A percentile compares a stretch with the other conserved stretches of the same genome.
These are phyloP conservation scores for Battus philenor DNA, from an alignment of 1,140 invertebrate species.

Conservation along the genomic window DNA sequence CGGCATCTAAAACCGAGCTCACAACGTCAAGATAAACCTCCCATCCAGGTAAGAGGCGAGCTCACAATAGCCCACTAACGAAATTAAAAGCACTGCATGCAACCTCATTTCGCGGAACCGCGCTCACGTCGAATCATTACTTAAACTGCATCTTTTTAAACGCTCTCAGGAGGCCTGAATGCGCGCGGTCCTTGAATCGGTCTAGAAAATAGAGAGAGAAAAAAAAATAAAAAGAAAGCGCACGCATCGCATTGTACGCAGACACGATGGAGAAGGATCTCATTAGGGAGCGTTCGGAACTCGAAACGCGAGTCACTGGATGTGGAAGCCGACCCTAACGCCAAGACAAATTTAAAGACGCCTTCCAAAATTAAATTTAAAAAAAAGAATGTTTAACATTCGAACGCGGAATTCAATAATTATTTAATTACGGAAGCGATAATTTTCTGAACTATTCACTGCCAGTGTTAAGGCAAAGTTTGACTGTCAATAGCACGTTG, in stretches of 20 bases:
- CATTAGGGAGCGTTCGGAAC: constrained; percentile 40
- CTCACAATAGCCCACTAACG: constrained; percentile 58
- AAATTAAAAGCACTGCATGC: constrained; percentile 55
- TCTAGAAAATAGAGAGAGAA: constrained; percentile 31
- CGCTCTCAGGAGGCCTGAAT: constrained; percentile 51
- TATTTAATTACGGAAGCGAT: too few relatives aligned
- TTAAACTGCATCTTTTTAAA: constrained; percentile 68
- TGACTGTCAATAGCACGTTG: not conserved
- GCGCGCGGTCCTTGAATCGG: constrained; percentile 55
- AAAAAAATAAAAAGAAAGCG: constrained; percentile 50
- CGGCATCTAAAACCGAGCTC: constrained; percentile 11
- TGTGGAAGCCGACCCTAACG: not conserved
- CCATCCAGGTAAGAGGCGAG: constrained; percentile 24
- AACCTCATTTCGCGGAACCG: constrained; percentile 44
- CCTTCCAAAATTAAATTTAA: too few relatives aligned
- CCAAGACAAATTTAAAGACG: too few relatives aligned
- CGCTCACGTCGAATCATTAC: constrained; percentile 56
- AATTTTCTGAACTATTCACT: too few relatives aligned
- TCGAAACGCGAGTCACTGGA: not conserved
- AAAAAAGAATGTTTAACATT: too few relatives aligned
- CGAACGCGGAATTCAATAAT: too few relatives aligned
- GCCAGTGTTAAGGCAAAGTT: too few relatives aligned
- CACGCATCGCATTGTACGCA: constrained; percentile 59
- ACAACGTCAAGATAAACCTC: constrained; percentile 20
- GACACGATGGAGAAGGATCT: constrained; percentile 60